phyloP scores from a whole-genome alignment of 92 coral and sea anemone species.

The Isaurus tuberculatus region DNA sequence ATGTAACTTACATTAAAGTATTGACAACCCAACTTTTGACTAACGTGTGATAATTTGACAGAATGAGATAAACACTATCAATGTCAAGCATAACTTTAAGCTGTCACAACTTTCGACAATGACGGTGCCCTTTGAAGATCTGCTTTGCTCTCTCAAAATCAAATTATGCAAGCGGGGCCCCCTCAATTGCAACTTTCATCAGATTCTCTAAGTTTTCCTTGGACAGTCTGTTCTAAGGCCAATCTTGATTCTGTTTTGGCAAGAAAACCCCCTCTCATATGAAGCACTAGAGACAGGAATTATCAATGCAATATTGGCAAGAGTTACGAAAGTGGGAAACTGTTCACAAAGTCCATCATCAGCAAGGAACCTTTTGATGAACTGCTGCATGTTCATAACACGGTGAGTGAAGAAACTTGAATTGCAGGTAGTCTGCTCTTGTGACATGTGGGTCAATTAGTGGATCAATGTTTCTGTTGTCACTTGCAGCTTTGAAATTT shows the following conservation, averaged over 20 bases:
- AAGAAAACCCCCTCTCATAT: background rate
- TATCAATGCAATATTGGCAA: too few species aligned
- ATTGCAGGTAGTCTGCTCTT: constrained; percentile 45
- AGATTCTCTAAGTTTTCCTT: constrained; percentile 31
- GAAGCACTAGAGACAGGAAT: too few species aligned
- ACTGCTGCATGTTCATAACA: constrained; percentile 39
- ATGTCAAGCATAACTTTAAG: constrained; percentile 29
- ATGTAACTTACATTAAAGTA: background rate
- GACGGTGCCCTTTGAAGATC: constrained; percentile 28
- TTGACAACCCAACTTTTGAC: background rate
- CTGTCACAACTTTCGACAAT: constrained; percentile 12
- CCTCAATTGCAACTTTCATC: constrained; percentile 34
- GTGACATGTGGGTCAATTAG: constrained; percentile 44
- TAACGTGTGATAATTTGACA: background rate
- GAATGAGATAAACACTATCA: background rate
- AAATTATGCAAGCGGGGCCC: constrained; percentile 7
- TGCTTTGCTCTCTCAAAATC: constrained; percentile 29
- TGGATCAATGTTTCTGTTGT: constrained; percentile 41
- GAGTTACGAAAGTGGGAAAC: background rate
- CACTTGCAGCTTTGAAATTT: constrained; percentile 12
- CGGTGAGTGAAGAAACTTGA: constrained; percentile 37
- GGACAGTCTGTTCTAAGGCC: constrained; percentile 11
- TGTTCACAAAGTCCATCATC: constrained; percentile 21
- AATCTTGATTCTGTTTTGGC: constrained; percentile 45
- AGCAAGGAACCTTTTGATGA: constrained; percentile 8